Evolutionary conservation across 2,888 invertebrate genomes (phyloP).

Genomic region (Steinernema carpocapsae): DNA sequence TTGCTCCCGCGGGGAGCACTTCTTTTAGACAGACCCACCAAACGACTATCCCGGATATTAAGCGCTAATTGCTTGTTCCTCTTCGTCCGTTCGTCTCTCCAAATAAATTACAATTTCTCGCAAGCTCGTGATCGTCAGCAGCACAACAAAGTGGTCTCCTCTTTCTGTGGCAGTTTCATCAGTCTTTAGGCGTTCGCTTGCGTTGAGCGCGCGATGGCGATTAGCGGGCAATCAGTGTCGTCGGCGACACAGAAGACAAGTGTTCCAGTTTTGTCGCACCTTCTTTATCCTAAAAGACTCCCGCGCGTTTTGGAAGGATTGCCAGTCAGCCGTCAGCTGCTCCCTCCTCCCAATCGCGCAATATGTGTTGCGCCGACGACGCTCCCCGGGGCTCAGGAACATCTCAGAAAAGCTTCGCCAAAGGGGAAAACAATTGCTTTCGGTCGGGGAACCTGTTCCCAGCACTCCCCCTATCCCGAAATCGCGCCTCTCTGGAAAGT

Average conservation of each 20-base stretch:
- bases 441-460: background rate
- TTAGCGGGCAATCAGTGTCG: slow-evolving; percentile 29
- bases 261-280: slow-evolving; percentile 31
- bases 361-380: background rate
- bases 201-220: slow-evolving; percentile 16
- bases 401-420: background rate
- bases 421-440: slow-evolving; percentile 5
- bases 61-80: slow-evolving; percentile 38
- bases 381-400: background rate
- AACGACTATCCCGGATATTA: slow-evolving; percentile 65
- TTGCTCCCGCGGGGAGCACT: too few species aligned
- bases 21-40: too few species aligned
- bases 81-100: background rate
- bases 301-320: too few species aligned
- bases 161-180: too few species aligned
- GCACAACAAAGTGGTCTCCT: too few species aligned
- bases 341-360: slow-evolving; percentile 21
- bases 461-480: too few species aligned
- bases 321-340: background rate
- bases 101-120: slow-evolving; percentile 29
- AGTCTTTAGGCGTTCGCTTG: background rate
- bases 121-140: too few species aligned
- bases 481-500: background rate
- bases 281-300: background rate
- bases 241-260: too few species aligned